Conservation (phyloP, 2,888 invertebrate genomes). For the Tanypteryx hageni region DNA sequence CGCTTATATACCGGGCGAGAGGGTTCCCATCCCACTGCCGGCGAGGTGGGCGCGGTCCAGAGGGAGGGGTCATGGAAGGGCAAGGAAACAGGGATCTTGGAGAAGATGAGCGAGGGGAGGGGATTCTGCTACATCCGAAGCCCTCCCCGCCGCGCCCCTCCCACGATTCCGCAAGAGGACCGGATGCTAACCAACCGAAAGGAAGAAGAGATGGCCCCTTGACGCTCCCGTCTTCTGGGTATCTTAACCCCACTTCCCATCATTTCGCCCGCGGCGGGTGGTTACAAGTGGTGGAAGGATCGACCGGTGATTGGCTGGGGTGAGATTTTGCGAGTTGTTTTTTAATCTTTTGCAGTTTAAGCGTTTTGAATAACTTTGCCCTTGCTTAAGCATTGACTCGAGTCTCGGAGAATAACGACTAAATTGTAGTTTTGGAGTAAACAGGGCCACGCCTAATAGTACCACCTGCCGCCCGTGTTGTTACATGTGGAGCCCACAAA, state of each 20-base stretch:
- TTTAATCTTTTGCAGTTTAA: no score
- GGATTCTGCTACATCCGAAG: background rate
- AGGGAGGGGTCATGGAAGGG: slow-evolving; percentile 25
- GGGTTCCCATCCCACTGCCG: background rate
- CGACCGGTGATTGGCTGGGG: background rate
- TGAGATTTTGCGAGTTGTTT: no score
- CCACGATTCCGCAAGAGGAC: background rate
- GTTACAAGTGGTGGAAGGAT: background rate
- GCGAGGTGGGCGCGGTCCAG: background rate
- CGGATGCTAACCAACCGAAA: background rate
- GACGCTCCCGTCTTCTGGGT: background rate
- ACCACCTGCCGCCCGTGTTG: no score
- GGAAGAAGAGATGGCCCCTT: slow-evolving; percentile 3
- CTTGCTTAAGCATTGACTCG: no score
- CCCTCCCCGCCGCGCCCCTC: background rate
- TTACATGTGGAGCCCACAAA: no score
- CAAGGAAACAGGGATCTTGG: background rate
- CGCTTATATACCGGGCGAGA: background rate
- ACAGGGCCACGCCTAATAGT: no score
- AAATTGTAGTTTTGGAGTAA: no score
- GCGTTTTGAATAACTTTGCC: no score
- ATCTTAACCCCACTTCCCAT: background rate
- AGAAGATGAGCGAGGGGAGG: background rate
- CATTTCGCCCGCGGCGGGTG: slow-evolving; percentile 3
- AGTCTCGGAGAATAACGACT: no score